phyloP scores from a whole-genome alignment of 2,113 vertebrate species.

The Poecilia latipinna region DNA sequence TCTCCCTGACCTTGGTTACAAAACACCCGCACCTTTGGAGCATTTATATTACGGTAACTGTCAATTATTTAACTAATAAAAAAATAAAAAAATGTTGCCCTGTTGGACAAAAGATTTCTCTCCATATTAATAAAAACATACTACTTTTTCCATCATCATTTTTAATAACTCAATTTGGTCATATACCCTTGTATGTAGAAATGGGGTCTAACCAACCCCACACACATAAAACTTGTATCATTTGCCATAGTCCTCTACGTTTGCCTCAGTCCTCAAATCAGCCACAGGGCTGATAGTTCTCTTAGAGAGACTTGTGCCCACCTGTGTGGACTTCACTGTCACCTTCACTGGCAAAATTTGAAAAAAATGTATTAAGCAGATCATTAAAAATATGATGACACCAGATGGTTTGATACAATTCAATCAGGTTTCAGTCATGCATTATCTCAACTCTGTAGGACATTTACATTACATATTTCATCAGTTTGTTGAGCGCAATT shows the following conservation, averaged over 20 bases:
- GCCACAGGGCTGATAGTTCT: too few species aligned
- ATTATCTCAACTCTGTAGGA: neutral
- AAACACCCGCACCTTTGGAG: neutral
- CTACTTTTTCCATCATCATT: neutral
- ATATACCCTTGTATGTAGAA: too few species aligned
- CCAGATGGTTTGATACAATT: neutral
- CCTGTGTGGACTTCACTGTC: neutral
- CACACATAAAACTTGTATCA: too few species aligned
- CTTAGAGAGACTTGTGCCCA: neutral
- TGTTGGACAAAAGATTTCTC: neutral
- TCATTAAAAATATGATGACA: neutral
- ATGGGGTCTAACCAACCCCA: too few species aligned
- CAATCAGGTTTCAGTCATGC: neutral
- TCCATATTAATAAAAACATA: too few species aligned
- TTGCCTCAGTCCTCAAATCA: neutral
- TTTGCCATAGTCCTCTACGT: too few species aligned
- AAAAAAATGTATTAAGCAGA: neutral
- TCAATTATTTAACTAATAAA: neutral
- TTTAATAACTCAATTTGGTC: neutral
- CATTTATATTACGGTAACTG: conserved; percentile 5
- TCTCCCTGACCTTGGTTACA: conserved; percentile 20
- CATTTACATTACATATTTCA: neutral
- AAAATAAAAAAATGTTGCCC: too few species aligned
- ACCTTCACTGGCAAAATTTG: too few species aligned
- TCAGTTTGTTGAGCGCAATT: neutral